phyloP scores from a whole-genome alignment of 1,140 invertebrate species.

The Venturia canescens region DNA sequence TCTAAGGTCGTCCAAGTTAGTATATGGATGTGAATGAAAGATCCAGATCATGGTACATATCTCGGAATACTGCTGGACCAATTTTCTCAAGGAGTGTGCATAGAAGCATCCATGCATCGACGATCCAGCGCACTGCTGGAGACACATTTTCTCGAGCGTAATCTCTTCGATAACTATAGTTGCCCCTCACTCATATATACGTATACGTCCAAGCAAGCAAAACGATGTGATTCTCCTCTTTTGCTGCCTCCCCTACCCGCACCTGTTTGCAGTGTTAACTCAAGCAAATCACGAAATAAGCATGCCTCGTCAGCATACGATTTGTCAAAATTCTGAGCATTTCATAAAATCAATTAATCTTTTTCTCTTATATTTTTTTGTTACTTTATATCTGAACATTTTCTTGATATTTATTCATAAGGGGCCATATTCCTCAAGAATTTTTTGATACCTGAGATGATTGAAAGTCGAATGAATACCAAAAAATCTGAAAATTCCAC shows the following conservation, averaged over 20 bases:
- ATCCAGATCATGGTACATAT: conserved; percentile 20
- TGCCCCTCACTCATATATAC: neutral
- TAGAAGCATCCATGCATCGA: conserved; percentile 56
- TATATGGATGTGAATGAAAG: conserved; percentile 3
- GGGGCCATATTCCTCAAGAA: too few species aligned
- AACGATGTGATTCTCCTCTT: neutral
- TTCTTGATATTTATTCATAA: too few species aligned
- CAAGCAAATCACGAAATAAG: neutral
- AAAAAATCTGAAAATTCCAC: too few species aligned
- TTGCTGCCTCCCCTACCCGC: too few species aligned
- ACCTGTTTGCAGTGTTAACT: conserved; percentile 1
- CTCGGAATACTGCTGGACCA: conserved; percentile 17
- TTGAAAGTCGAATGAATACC: too few species aligned
- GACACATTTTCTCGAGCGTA: conserved; percentile 43
- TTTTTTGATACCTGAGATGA: too few species aligned
- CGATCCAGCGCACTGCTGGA: conserved; percentile 52
- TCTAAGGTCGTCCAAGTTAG: conserved; percentile 41
- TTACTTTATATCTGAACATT: too few species aligned
- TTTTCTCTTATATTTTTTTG: too few species aligned
- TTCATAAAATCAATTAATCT: too few species aligned
- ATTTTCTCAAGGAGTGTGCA: conserved; percentile 36
- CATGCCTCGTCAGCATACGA: neutral
- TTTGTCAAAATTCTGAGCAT: neutral
- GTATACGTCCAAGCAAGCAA: neutral
- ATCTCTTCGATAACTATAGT: conserved; percentile 18